Conservation (phyloP, 2,888 invertebrate species). For the Drosophila engyochracea region DNA sequence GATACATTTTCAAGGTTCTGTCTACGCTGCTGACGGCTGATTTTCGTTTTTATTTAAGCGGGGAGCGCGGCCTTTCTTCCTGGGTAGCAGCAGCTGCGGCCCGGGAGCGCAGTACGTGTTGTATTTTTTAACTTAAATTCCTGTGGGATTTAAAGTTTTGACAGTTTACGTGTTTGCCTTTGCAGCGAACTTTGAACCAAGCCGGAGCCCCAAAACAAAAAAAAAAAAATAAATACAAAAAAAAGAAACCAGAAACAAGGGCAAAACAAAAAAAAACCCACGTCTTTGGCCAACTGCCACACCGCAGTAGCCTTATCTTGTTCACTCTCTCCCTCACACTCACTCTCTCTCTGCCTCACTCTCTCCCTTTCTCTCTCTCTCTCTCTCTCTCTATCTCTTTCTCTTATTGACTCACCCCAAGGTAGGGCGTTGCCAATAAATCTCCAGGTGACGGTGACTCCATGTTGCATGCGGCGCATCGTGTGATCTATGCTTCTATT, state of each 20-base stretch:
- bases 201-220: conserved; percentile 1
- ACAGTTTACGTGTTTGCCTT: conserved; percentile 82
- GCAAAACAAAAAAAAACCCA: conserved; percentile 37
- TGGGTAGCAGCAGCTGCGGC: conserved; percentile 74
- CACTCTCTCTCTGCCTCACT: conserved; percentile 16
- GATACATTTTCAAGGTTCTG: conserved; percentile 79
- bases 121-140: conserved; percentile 82
- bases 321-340: conserved; percentile 1
- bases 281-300: conserved; percentile 46
- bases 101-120: conserved; percentile 71
- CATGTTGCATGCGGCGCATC: conserved; percentile 83
- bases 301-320: conserved; percentile 32
- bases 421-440: conserved; percentile 82
- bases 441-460: conserved; percentile 84
- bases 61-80: conserved; percentile 10
- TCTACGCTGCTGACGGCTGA: conserved; percentile 44
- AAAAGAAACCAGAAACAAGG: conserved; percentile 9
- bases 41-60: conserved; percentile 44
- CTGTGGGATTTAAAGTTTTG: conserved; percentile 83
- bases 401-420: conserved; percentile 57
- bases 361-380: not conserved
- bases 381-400: conserved; percentile 5
- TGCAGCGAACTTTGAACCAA: conserved; percentile 77
- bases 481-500: conserved; percentile 84
- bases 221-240: conserved; percentile 2